A percentile compares a stretch with the other conserved stretches of the same genome.
phyloP scores from a whole-genome alignment of 2,113 vertebrate genomes.

The Amblyornis subalaris region DNA sequence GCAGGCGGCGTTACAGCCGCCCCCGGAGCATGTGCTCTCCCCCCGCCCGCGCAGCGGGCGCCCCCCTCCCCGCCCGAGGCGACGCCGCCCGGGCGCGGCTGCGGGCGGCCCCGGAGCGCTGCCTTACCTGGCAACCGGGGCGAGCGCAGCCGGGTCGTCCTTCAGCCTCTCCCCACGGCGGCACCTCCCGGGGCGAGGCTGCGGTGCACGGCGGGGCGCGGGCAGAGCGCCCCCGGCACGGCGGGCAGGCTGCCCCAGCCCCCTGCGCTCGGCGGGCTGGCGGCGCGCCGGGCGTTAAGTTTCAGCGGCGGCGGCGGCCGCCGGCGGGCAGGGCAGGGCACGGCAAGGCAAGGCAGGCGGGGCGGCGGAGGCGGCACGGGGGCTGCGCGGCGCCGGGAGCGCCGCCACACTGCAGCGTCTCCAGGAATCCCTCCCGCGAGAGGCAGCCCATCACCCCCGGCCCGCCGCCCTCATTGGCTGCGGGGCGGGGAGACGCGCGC shows the following conservation, averaged over 20 bases:
- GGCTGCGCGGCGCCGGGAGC: constrained; percentile 72
- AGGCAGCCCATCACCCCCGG: constrained; percentile 64
- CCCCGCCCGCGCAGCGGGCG: too few species aligned
- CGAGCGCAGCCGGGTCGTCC: too few species aligned
- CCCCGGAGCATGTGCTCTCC: constrained; percentile 22
- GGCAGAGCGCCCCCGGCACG: too few species aligned
- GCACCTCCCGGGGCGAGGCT: too few species aligned
- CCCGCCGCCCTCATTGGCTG: constrained; percentile 79
- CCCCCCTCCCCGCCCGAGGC: too few species aligned
- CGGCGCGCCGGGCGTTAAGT: constrained; percentile 56
- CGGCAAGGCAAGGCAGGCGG: background rate
- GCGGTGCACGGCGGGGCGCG: too few species aligned
- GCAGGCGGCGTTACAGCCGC: background rate
- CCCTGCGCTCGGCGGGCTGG: constrained; percentile 27
- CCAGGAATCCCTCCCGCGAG: constrained; percentile 89
- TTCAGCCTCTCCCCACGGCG: too few species aligned
- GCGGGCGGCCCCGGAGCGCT: too few species aligned
- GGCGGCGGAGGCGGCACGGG: constrained; percentile 64
- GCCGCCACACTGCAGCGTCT: constrained; percentile 81
- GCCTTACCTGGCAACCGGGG: too few species aligned
- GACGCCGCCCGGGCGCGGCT: too few species aligned
- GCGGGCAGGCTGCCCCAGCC: constrained; percentile 10
- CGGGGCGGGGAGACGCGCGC: constrained; percentile 54
- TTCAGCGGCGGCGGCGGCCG: constrained; percentile 17
- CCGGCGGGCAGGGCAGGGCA: background rate